Percentiles rank a stretch among this genome's conserved stretches.
Conservation (phyloP, 2,797 vertebrate genomes). For the Sparidentex hasta region DNA sequence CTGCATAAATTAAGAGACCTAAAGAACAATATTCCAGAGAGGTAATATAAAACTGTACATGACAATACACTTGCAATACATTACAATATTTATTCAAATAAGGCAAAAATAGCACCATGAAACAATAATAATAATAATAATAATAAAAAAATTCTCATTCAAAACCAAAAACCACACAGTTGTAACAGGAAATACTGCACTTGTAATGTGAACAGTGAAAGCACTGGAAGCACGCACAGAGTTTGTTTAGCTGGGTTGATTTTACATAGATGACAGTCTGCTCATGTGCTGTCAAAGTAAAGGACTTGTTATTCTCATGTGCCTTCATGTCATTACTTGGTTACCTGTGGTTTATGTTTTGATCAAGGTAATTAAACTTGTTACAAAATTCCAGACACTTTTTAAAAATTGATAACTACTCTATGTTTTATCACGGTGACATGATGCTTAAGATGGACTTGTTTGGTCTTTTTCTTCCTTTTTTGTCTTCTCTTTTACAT, state of each 20-base stretch:
- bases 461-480: constrained; percentile 28
- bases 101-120: constrained; percentile 82
- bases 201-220: constrained; percentile 67
- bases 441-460: constrained; percentile 38
- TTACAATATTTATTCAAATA: constrained; percentile 84
- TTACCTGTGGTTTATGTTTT: constrained; percentile 54
- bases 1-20: constrained; percentile 83
- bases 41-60: constrained; percentile 87
- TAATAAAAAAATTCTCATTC: constrained; percentile 53
- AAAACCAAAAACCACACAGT: constrained; percentile 66
- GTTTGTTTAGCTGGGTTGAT: constrained; percentile 24
- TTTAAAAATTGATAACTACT: constrained; percentile 62
- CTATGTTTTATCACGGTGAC: constrained; percentile 58
- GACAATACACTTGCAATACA: constrained; percentile 86
- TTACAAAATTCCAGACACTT: constrained; percentile 41
- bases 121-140: constrained; percentile 34
- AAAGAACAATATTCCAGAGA: constrained; percentile 81
- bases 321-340: constrained; percentile 63
- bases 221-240: constrained; percentile 55
- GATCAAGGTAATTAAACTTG: constrained; percentile 52
- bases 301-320: constrained; percentile 46
- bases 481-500: constrained; percentile 28
- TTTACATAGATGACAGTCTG: constrained; percentile 23
- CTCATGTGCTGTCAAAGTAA: constrained; percentile 27
- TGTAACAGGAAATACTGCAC: constrained; percentile 71